phyloP scores from a whole-genome alignment of 1,140 invertebrate species.

The Pseudachorutes palmiensis region DNA sequence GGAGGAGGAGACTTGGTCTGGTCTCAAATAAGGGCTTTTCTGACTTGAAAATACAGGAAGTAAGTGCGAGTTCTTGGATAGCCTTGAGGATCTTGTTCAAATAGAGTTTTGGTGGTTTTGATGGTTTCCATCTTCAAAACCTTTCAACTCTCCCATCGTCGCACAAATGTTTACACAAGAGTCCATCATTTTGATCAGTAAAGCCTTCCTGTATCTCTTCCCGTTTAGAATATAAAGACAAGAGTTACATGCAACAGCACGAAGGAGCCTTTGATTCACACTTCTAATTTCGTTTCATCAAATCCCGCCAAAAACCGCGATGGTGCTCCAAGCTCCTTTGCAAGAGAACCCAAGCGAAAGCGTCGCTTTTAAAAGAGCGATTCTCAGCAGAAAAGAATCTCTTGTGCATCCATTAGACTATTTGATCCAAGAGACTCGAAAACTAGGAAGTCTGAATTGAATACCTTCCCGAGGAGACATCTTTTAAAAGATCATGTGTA shows the following conservation, averaged over 20 bases:
- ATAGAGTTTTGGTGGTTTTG: neutral
- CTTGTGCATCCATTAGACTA: too few relatives aligned
- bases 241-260: neutral
- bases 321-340: neutral
- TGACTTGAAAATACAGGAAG: neutral
- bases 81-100: neutral
- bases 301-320: neutral
- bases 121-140: slow-evolving; percentile 1
- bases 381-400: too few relatives aligned
- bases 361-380: too few relatives aligned
- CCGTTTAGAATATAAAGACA: neutral
- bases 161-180: neutral
- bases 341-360: too few relatives aligned
- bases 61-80: neutral
- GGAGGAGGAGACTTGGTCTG: neutral
- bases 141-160: neutral
- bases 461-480: too few relatives aligned
- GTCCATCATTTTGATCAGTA: neutral
- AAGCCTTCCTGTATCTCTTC: neutral
- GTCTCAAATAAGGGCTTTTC: neutral
- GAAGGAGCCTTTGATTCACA: neutral
- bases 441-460: too few relatives aligned
- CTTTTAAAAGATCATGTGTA: too few relatives aligned
- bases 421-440: too few relatives aligned
- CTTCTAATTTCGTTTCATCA: slow-evolving; percentile 1